These are phyloP conservation scores for Proteles cristata DNA, from an alignment of 2,113 vertebrate genomes.

Conservation along the genomic window DNA sequence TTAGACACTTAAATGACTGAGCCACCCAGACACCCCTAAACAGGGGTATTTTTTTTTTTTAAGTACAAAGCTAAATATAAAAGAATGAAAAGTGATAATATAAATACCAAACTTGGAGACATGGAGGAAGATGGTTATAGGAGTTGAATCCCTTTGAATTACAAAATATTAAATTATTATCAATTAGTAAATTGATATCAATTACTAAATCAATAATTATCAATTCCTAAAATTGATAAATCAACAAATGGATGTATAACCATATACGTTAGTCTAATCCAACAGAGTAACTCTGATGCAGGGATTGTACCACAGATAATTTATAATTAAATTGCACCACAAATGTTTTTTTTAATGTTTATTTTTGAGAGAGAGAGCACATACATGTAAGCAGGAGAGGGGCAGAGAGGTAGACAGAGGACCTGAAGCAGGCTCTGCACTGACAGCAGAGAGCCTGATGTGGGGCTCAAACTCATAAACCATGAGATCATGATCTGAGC, in stretches of 20 bases:
- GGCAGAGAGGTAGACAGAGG: no score
- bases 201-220: no score
- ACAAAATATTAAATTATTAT: background rate
- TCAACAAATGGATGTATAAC: background rate
- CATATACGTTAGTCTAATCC: background rate
- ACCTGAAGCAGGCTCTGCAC: no score
- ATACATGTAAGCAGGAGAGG: no score
- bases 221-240: background rate
- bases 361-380: no score
- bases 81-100: background rate
- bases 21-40: no score
- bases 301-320: background rate
- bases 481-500: no score
- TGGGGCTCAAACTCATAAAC: no score
- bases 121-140: background rate
- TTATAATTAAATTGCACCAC: background rate
- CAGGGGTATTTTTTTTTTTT: background rate
- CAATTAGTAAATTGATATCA: no score
- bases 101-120: background rate
- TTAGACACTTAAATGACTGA: no score
- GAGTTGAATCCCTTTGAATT: background rate
- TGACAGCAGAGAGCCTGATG: no score
- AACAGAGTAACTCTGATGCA: background rate
- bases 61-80: background rate
- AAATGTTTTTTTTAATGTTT: background rate